Evolutionary conservation across 2,113 vertebrate genomes (phyloP).

Genomic region (Tylochromis polylepis): DNA sequence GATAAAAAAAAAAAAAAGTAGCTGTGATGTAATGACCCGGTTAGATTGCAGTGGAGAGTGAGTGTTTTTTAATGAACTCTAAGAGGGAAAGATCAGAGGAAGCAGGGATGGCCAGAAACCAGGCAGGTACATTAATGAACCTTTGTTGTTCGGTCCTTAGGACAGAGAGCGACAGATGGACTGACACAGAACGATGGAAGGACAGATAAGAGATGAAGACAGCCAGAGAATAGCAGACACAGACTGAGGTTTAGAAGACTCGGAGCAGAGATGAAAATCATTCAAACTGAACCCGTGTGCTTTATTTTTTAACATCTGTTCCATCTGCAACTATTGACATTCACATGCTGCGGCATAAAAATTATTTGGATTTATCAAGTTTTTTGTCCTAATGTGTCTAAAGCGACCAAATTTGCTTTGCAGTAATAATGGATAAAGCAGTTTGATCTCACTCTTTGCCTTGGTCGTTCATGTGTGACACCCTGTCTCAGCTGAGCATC

Average conservation of each 20-base stretch:
- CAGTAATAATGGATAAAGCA: background rate
- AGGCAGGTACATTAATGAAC: slow-evolving; percentile 30
- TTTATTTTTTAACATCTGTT: background rate
- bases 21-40: background rate
- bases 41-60: background rate
- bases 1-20: accelerated
- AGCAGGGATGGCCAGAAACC: slow-evolving; percentile 8
- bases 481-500: background rate
- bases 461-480: background rate
- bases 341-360: background rate
- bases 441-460: background rate
- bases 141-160: slow-evolving; percentile 46
- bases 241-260: background rate
- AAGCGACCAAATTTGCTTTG: accelerated
- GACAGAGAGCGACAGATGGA: background rate
- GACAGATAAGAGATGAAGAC: background rate
- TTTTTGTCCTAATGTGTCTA: background rate
- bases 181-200: background rate
- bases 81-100: slow-evolving; percentile 41
- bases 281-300: background rate
- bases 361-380: accelerated
- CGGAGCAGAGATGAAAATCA: background rate
- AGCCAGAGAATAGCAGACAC: background rate
- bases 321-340: background rate
- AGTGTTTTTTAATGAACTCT: slow-evolving; percentile 28